Base-by-base conservation (phyloP, 2,797 vertebrate species). In the Pygocentrus nattereri region DNA sequence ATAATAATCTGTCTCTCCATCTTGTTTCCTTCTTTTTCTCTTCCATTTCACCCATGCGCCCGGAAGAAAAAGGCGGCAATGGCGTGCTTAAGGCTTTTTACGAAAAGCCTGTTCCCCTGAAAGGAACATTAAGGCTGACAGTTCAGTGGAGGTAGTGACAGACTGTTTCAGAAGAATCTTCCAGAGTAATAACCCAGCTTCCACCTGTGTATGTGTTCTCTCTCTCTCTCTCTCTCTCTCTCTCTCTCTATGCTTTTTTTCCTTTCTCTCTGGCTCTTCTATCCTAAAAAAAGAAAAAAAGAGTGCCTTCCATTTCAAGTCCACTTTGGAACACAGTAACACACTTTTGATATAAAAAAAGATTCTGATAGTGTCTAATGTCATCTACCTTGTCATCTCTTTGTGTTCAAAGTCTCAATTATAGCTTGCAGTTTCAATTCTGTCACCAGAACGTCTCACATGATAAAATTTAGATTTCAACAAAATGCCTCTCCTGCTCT, bases 81-180 rank as follows among this genome's bases (percentile, higher is more conserved):
- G 78, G 70, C 64, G 68, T 74, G 67, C 50, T 61, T 54, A 67
- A 69, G 71, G 79, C 72, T 79, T 76, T 61, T 76, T 62, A 84
- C 61, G 58, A 78, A 71, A 73, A 83, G 50, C 61, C 13, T 52
- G 78, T 83, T 82, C 31, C 71, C 47, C 82, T 71, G 49, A 83
- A 74, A 83, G 79, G 71, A 81, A 82, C 86, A 85, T 85, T 84
- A 84, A 52, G 82, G 76, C 69, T 84, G 85, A 83, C 84, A 84
- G 76, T 81, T 82, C 81, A 85, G 71, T 67, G 83, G 75, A 81
- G 76, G 69, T 75, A 74, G 65, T 83, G 79, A 88, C 81, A 84
- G 82, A 76, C 74, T 70, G 79, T 81, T 80, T 81, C 78, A 72
- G 65, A 73, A 62, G 67, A 74, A 62, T 74, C 78, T 73, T 58